These are phyloP conservation scores for Phengaris alcon DNA, from an alignment of 2,888 invertebrate species.

Conservation along the genomic window DNA sequence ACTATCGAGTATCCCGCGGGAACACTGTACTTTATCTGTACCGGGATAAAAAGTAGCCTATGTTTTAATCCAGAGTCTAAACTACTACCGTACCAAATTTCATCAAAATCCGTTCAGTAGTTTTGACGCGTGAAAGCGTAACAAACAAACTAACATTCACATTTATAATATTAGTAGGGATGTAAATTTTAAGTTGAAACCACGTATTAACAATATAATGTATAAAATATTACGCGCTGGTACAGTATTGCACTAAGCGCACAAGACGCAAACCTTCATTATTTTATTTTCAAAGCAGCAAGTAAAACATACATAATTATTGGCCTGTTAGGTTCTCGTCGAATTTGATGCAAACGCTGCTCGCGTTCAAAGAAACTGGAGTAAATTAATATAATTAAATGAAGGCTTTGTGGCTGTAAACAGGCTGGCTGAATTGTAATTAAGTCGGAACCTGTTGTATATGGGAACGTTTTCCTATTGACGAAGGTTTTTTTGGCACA, in stretches of 20 bases:
- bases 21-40: no score
- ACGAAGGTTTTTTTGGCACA: constrained; percentile 40
- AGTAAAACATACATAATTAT: neutral
- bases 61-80: no score
- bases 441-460: constrained; percentile 41
- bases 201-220: no score
- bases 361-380: constrained; percentile 39
- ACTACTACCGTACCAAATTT: no score
- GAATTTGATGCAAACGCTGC: constrained; percentile 30
- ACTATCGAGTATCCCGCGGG: no score
- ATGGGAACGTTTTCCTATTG: constrained; percentile 38
- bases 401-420: constrained; percentile 36
- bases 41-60: no score
- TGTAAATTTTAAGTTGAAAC: no score
- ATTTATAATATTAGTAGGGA: no score
- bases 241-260: neutral
- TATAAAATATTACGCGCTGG: neutral
- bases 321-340: constrained; percentile 2
- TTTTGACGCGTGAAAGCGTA: no score
- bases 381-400: constrained; percentile 49
- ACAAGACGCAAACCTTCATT: neutral
- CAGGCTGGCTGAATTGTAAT: constrained; percentile 38
- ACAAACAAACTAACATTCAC: no score
- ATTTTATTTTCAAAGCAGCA: neutral
- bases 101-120: no score